These are phyloP conservation scores for Archips crataeganus DNA, from an alignment of 2,888 invertebrate species.

Conservation along the genomic window DNA sequence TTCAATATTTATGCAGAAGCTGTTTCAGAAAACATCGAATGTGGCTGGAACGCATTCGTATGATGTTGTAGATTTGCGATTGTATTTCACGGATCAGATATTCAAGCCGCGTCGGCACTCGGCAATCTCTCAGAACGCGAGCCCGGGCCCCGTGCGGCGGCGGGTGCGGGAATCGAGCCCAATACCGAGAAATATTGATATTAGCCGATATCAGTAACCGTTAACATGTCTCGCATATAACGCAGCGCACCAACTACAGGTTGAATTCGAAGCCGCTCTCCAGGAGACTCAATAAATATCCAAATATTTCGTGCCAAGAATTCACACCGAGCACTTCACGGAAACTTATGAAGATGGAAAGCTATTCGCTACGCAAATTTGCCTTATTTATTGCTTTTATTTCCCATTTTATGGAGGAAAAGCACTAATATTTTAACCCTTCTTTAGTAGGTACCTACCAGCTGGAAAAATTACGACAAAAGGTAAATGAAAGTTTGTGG, in stretches of 20 bases:
- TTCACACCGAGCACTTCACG: slow-evolving; percentile 10
- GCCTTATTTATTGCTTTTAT: slow-evolving; percentile 10
- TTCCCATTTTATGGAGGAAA: background rate
- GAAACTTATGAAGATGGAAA: slow-evolving; percentile 10
- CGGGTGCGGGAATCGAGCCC: slow-evolving; percentile 58
- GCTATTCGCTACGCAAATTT: background rate
- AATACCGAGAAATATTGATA: slow-evolving; percentile 26
- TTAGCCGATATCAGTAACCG: slow-evolving; percentile 18
- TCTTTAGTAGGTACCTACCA: background rate
- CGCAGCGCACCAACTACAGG: slow-evolving; percentile 7
- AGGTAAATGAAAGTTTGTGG: background rate
- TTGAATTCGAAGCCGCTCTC: slow-evolving; percentile 1
- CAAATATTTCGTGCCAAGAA: slow-evolving; percentile 23
- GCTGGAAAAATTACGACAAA: background rate
- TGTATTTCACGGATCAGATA: slow-evolving; percentile 51
- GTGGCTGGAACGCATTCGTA: slow-evolving; percentile 48
- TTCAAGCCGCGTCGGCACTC: slow-evolving; percentile 71
- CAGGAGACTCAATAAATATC: slow-evolving; percentile 24
- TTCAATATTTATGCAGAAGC: slow-evolving; percentile 25
- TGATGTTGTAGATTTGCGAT: slow-evolving; percentile 58
- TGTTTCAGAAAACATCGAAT: slow-evolving; percentile 22
- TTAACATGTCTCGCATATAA: slow-evolving; percentile 9
- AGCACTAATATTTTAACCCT: background rate
- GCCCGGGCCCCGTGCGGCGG: slow-evolving; percentile 46
- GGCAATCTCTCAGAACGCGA: slow-evolving; percentile 65